Percentiles rank a stretch among this genome's conserved stretches.
phyloP scores from a whole-genome alignment of 1,140 invertebrate genomes.

The Drosophila gunungcola region DNA sequence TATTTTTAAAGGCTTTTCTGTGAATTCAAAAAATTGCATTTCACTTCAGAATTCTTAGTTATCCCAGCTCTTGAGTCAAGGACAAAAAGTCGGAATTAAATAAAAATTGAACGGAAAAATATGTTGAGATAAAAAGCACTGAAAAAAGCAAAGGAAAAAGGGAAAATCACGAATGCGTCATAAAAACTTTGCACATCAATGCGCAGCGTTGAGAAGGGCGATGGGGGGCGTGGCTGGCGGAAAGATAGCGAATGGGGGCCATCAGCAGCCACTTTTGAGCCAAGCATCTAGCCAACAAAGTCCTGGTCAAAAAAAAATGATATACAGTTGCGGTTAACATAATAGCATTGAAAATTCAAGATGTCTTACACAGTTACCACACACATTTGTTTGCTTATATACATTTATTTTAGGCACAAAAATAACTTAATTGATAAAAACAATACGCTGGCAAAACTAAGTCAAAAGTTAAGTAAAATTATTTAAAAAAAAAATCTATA shows the following conservation, averaged over 20 bases:
- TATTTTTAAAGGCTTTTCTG: slow-evolving; percentile 17
- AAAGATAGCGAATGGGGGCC: slow-evolving; percentile 55
- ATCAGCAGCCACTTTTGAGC: slow-evolving; percentile 58
- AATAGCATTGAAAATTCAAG: not conserved
- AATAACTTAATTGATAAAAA: too few species aligned
- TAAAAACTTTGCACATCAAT: slow-evolving; percentile 79
- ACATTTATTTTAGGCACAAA: too few species aligned
- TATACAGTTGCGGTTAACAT: slow-evolving; percentile 2
- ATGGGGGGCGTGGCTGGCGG: slow-evolving; percentile 12
- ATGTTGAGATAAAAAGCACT: slow-evolving; percentile 25
- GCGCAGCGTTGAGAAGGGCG: slow-evolving; percentile 30
- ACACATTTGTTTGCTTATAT: too few species aligned
- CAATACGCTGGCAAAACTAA: too few species aligned
- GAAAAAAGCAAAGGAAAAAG: slow-evolving; percentile 42
- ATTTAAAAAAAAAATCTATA: too few species aligned
- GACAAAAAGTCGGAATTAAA: slow-evolving; percentile 64
- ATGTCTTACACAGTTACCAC: too few species aligned
- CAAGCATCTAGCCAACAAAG: slow-evolving; percentile 60
- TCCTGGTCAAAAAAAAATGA: slow-evolving; percentile 31
- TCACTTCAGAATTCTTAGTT: slow-evolving; percentile 31
- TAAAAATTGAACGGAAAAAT: slow-evolving; percentile 30
- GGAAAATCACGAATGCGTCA: slow-evolving; percentile 79
- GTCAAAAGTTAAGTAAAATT: too few species aligned
- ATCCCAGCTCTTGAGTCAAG: slow-evolving; percentile 64
- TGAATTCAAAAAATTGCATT: slow-evolving; percentile 25